Conservation (phyloP, 2,888 invertebrate species). For the Deilephila elpenor region DNA sequence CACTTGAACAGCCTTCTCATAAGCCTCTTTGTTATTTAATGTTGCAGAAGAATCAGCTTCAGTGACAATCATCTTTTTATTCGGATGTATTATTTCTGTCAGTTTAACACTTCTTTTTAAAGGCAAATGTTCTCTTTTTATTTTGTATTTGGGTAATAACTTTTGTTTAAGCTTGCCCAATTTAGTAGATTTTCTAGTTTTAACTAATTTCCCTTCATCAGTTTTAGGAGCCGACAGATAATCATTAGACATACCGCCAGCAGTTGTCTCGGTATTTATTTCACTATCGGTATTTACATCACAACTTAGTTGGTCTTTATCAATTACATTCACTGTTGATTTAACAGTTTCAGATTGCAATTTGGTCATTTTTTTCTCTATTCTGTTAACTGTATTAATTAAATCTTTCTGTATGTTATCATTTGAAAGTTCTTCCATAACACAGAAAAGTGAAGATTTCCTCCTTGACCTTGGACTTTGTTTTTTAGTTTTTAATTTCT, state of each 20-base stretch:
- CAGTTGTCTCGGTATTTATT: not conserved
- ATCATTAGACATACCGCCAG: not conserved
- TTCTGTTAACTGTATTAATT: not conserved
- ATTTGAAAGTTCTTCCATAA: not conserved
- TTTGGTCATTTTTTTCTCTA: not conserved
- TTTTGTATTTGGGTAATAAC: constrained; percentile 65
- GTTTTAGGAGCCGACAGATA: not conserved
- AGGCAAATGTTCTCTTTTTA: constrained; percentile 45
- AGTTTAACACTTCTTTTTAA: constrained; percentile 45
- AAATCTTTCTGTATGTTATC: no score
- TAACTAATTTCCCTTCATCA: constrained; percentile 33
- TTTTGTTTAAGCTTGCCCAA: constrained; percentile 62
- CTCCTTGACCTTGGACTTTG: no score
- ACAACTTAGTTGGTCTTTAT: not conserved
- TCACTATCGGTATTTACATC: not conserved
- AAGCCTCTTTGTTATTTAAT: constrained; percentile 60
- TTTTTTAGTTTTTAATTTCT: no score
- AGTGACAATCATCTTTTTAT: constrained; percentile 38
- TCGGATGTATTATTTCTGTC: constrained; percentile 39
- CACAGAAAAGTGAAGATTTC: no score
- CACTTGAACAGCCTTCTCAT: constrained; percentile 68
- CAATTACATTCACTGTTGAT: not conserved
- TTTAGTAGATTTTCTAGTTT: constrained; percentile 56
- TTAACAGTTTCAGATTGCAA: not conserved
- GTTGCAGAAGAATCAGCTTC: constrained; percentile 45